Percentiles rank a stretch among this genome's conserved stretches.
These are phyloP conservation scores for Urocyon cinereoargenteus DNA, from an alignment of 2,797 vertebrate species.

Conservation along the genomic window DNA sequence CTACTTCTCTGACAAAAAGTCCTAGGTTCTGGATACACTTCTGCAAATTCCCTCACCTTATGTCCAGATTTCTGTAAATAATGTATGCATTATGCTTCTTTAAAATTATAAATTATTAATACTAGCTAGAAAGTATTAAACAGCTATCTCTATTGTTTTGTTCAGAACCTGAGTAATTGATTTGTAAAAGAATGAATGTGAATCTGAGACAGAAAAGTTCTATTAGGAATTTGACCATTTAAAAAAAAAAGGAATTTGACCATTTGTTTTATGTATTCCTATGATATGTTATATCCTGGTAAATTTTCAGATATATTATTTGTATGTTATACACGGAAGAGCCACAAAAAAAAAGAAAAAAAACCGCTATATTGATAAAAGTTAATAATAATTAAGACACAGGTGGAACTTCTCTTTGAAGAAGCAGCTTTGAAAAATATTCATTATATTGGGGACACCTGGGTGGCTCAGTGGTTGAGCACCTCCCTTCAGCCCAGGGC, in stretches of 20 bases:
- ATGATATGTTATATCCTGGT: background rate
- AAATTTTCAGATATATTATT: conserved; percentile 23
- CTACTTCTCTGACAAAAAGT: background rate
- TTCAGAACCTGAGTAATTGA: background rate
- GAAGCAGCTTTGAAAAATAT: background rate
- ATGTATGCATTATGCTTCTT: background rate
- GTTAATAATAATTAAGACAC: background rate
- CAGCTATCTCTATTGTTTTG: background rate
- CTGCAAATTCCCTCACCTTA: background rate
- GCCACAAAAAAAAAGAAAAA: background rate
- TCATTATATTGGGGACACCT: background rate
- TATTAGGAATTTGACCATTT: conserved; percentile 3
- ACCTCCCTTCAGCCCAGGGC: no score
- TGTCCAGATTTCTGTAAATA: conserved; percentile 5
- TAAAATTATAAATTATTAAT: conserved; percentile 15
- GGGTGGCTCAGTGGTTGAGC: no score
- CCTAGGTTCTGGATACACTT: background rate
- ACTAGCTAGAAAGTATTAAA: background rate
- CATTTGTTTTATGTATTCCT: conserved; percentile 23
- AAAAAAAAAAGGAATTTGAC: conserved; percentile 18
- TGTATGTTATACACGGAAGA: background rate
- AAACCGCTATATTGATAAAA: background rate
- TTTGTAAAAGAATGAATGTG: background rate
- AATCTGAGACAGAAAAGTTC: background rate
- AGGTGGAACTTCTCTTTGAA: background rate